Evolutionary conservation across 2,888 invertebrate genomes (phyloP), one percentile per base, ranked within the genome.

Genomic region (Endomychus coccineus): DNA sequence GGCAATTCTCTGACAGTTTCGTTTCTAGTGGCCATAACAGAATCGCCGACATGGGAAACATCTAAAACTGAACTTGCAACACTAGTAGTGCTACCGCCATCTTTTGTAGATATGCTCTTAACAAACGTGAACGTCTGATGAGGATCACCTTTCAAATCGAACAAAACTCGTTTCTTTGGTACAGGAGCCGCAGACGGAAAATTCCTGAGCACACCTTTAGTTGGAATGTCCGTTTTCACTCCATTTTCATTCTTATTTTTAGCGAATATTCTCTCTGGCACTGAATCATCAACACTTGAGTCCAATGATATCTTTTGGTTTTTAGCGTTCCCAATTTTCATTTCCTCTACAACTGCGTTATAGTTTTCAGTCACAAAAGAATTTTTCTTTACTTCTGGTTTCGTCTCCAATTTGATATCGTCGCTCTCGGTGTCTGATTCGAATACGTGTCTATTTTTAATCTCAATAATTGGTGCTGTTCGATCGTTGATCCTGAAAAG

Each of bases 131-230:
- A n/a, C n/a, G n/a, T n/a, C n/a, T 27, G n/a, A n/a, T n/a, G 16
- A 10, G 25, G 9, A 49, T 71, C 69, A 3, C 71, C 69, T 48
- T 74, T 72, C 59, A 78, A 68, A 62, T 78, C 75, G 49, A 79
- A 79, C 27, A 77, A 51, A 4, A 79, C 78, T 61, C 74, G 77
- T 56, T 79, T 79, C 50, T 78, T 78, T 14, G 71, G 68, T 15
- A 75, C 54, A 25, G 72, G 73, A 21, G 70, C 71, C 13, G 64
- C 66, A 1, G 75, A 74, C 2, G 72, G 69, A 27, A 68, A 71
- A 52, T 68, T 70, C 62, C 78, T 79, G 19, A 78, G 54, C 16
- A 75, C 77, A 31, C 78, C 69, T 59, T 73, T 77, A 27, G 71
- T 45, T 30, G 49, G 46, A 4, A 37, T 21, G 12, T 44, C 42